Conservation (phyloP, 1,140 invertebrate species). For the Lepidostoma basale region DNA sequence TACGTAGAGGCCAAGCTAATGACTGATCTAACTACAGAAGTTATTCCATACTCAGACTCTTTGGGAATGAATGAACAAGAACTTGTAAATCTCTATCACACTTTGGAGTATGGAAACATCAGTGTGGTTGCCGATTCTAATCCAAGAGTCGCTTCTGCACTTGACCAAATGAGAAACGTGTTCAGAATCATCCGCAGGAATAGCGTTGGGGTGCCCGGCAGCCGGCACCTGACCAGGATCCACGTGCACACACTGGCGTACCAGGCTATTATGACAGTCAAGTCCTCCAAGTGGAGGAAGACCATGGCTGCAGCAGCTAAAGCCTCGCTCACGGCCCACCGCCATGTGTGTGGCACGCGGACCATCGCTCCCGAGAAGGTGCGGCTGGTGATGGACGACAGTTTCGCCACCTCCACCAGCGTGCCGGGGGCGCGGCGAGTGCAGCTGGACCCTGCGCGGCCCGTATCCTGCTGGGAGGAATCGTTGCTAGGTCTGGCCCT, state of each 20-base stretch:
- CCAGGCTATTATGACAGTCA: conserved; percentile 80
- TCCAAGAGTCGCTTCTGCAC: conserved; percentile 78
- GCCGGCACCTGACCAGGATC: conserved; percentile 72
- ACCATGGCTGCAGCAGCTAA: conserved; percentile 82
- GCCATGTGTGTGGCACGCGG: conserved; percentile 82
- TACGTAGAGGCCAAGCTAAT: conserved; percentile 77
- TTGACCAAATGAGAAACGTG: conserved; percentile 84
- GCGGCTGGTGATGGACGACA: conserved; percentile 81
- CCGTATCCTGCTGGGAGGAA: conserved; percentile 86
- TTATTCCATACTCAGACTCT: conserved; percentile 82
- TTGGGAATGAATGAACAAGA: conserved; percentile 92
- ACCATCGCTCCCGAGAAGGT: conserved; percentile 74
- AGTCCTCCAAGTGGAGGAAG: conserved; percentile 75
- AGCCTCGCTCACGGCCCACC: conserved; percentile 81
- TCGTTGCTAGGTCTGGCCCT: conserved; percentile 56
- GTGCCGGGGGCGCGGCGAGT: conserved; percentile 63
- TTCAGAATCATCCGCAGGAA: conserved; percentile 65
- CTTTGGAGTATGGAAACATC: conserved; percentile 73
- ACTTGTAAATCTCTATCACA: conserved; percentile 76
- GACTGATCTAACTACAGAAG: conserved; percentile 68
- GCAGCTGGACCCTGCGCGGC: conserved; percentile 69
- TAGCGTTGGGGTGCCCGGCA: conserved; percentile 55
- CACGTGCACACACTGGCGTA: conserved; percentile 89
- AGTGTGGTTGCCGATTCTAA: conserved; percentile 79
- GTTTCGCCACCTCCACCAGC: conserved; percentile 75